Evolutionary conservation across 1,140 invertebrate species (phyloP), one percentile per base, ranked within the genome.

Genomic region (Metaphire vulgaris): DNA sequence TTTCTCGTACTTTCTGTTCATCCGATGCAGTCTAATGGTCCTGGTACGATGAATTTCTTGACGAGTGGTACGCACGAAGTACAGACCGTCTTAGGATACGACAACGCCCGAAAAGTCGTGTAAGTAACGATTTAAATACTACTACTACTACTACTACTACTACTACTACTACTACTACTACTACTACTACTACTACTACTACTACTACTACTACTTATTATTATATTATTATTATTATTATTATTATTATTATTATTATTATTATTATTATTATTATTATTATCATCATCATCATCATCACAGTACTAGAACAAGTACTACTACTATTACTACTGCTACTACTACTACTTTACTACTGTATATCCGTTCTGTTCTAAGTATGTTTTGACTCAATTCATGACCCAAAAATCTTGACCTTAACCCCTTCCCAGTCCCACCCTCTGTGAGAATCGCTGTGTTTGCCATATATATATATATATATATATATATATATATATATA

Each of bases 131-230:
- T 56, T 12, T 56, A 12, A 56, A 6, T 56, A 12, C 41, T 56
- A 21, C 41, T 56, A 56, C 41, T 56, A 56, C 41, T 56, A 56
- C 41, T 56, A 56, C 41, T 12, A 56, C 41, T 56, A 56, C 41
- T 56, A 56, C 41, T 56, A 56, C 41, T 56, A 56, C 41, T 56
- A 56, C 41, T 56, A 56, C 41, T 56, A 56, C 41, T 56, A 56
- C 41, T 56, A 56, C 41, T 56, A 56, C 41, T 56, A 56, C 41
- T 56, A 56, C 41, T 56, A 56, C 41, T 56, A 56, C 41, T 56
- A 56, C 41, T 56, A 56, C 41, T 56, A 56, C 41, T 56, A 56
- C 41, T 56, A 56, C 41, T 56, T 6, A 6, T 56, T 12, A 6
- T 56, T 6, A 6, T 56, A 56, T 21, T 56, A 56, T 21, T 56